Conservation (phyloP, 2,888 invertebrate species). For the Pandemis heparana region DNA sequence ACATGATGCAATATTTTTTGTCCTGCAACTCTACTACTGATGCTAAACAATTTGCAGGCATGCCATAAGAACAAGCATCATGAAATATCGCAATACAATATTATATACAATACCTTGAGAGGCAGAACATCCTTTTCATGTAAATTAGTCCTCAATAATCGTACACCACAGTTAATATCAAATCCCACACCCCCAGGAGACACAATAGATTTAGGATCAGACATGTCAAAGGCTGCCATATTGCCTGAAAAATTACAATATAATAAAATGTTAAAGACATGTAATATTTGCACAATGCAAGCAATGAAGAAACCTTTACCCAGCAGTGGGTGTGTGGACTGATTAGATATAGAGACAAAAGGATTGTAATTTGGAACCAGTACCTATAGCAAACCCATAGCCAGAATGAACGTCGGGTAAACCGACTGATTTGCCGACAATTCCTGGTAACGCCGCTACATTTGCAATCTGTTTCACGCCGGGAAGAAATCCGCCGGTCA, state of each 20-base stretch:
- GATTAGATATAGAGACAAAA: background rate
- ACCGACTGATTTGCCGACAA: slow-evolving; percentile 97
- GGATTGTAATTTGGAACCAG: background rate
- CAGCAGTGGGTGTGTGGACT: too few species aligned
- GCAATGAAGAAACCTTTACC: too few species aligned
- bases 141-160: slow-evolving; percentile 97
- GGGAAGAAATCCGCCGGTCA: slow-evolving; percentile 98
- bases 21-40: background rate
- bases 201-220: slow-evolving; percentile 96
- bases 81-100: background rate
- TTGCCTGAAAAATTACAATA: slow-evolving; percentile 88
- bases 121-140: slow-evolving; percentile 97
- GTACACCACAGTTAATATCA: slow-evolving; percentile 99
- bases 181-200: slow-evolving; percentile 99
- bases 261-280: background rate
- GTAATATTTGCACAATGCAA: background rate
- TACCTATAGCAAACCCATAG: slow-evolving; percentile 99
- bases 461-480: slow-evolving; percentile 99
- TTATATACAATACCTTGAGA: slow-evolving; percentile 87
- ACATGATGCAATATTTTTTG: background rate
- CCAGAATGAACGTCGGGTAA: slow-evolving; percentile 99
- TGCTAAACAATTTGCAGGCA: background rate
- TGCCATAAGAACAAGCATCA: background rate
- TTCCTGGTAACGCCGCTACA: slow-evolving; percentile 99
- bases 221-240: slow-evolving; percentile 99